Evolutionary conservation across 1,140 invertebrate genomes (phyloP).

Genomic region (Drosophila nannoptera): DNA sequence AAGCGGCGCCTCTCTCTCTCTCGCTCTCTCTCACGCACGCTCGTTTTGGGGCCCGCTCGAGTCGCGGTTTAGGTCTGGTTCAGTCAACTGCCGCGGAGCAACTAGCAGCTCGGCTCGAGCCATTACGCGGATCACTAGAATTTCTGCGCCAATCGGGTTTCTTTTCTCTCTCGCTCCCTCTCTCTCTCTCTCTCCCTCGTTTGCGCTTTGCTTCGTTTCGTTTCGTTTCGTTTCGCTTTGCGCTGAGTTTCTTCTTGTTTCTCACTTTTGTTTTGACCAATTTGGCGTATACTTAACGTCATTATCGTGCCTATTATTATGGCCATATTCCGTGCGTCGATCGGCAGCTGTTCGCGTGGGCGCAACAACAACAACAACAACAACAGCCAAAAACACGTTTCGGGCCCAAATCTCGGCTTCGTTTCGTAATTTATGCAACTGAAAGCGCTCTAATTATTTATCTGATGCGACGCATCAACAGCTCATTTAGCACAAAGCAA

Average conservation of each 20-base stretch:
- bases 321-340: constrained; percentile 21
- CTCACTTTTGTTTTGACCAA: constrained; percentile 69
- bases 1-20: too few species aligned
- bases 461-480: constrained; percentile 51
- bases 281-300: constrained; percentile 68
- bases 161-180: neutral
- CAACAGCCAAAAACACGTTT: neutral
- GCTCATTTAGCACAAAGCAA: constrained; percentile 53
- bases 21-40: too few species aligned
- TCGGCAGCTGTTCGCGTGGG: constrained; percentile 51
- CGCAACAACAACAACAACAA: constrained; percentile 9
- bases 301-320: constrained; percentile 51
- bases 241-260: constrained; percentile 30
- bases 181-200: too few species aligned
- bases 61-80: constrained; percentile 21
- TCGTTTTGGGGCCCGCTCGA: neutral
- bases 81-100: constrained; percentile 61
- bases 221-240: neutral
- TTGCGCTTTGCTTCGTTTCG: neutral
- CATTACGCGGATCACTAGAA: constrained; percentile 73
- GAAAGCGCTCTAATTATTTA: constrained; percentile 66
- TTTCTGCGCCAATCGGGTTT: constrained; percentile 23
- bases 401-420: neutral
- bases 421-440: constrained; percentile 62
- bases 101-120: constrained; percentile 55